Base-by-base conservation (phyloP, 2,797 vertebrate genomes). In the Siniperca obscura region DNA sequence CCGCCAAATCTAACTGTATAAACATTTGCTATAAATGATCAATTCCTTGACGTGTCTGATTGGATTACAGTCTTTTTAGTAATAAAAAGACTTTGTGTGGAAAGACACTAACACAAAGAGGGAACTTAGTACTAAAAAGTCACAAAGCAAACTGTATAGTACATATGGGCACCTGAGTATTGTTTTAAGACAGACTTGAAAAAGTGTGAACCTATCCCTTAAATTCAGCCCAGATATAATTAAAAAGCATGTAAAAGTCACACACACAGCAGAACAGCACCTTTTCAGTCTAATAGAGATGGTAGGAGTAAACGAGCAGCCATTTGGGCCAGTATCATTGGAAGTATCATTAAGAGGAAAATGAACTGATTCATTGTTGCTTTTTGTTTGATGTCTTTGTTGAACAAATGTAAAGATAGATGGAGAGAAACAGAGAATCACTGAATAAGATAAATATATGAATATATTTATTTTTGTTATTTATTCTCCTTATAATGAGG, bases 251-350 rank as follows among this genome's bases (percentile, higher is more conserved):
- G 50, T 17, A 17, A 53, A 53, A 69, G 48, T 40, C 52, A 42
- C 44, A 55, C 42, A 44, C 7, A 14, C 25, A 66, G 40, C 40
- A 44, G 57, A 76, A 25, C 21, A 53, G 59, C 14, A 19, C 38
- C 70, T 42, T 62, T 68, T 70, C 25, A 80, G n/a, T 74, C 38
- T 70, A 68, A 70, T 60, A 40, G 52, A 73, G 84, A 40, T 70
- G 30, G 80, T 27, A 76, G 69, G 59, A 12, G 42, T 75, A 50
- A 79, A 82, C 14, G 36, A 86, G 76, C 80, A 76, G 84, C 68
- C 27, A 59, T 56, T 55, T 52, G 55, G 61, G 38, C 70, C 60
- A 27, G 44, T 30, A 55, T 80, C 73, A 83, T 83, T 74, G 80
- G 76, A 83, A 66, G 75, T 71, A 76, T 78, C 11, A 19, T 19